Conservation (phyloP, 2,888 invertebrate genomes). For the Rugalucina vietnamica region DNA sequence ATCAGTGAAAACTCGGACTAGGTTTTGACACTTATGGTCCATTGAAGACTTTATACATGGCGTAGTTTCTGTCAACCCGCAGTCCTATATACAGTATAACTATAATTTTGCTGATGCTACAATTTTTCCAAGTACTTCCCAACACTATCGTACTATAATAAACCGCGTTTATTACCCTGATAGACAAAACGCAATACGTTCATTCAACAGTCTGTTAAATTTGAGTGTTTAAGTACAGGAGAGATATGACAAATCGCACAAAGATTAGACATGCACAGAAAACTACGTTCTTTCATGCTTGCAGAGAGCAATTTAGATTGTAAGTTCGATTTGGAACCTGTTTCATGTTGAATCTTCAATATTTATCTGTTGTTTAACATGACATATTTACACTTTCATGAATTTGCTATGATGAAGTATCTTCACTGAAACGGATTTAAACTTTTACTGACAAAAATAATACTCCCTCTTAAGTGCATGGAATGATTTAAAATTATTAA, state of each 20-base stretch:
- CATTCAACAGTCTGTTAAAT: not conserved
- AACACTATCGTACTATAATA: not conserved
- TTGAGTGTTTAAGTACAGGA: not conserved
- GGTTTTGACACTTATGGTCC: no score
- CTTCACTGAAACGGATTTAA: not conserved
- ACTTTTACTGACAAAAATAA: not conserved
- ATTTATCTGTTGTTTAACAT: not conserved
- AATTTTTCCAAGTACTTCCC: not conserved
- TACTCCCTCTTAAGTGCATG: not conserved
- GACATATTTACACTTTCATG: not conserved
- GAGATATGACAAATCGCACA: not conserved
- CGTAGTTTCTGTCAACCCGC: not conserved
- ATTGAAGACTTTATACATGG: not conserved
- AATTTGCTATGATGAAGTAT: not conserved
- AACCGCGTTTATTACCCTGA: not conserved
- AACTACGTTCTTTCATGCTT: not conserved
- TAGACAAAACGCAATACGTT: not conserved
- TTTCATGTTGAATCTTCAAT: not conserved
- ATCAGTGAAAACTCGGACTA: no score
- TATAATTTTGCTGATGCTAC: not conserved
- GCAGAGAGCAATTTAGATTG: not conserved
- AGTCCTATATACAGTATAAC: not conserved
- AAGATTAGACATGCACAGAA: not conserved
- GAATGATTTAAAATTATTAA: not conserved
- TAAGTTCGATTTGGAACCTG: not conserved